Evolutionary conservation across 2,888 invertebrate species (phyloP).

Genomic region (Lottia scabra): DNA sequence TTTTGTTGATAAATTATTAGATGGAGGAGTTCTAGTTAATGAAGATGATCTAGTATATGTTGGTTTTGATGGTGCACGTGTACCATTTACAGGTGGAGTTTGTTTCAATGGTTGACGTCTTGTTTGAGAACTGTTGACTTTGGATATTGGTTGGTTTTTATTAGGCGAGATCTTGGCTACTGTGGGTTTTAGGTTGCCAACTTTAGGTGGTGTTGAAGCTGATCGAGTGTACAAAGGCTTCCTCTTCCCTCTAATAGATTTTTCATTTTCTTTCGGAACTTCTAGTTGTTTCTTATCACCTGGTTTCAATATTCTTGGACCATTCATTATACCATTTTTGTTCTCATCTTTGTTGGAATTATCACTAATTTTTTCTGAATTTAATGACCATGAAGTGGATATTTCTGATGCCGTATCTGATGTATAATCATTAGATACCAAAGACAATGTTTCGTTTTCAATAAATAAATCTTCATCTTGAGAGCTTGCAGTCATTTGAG

Average conservation of each 20-base stretch:
- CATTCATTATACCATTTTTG: conserved; percentile 33
- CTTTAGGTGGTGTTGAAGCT: conserved; percentile 25
- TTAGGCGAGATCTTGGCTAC: conserved; percentile 16
- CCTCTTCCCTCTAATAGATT: conserved; percentile 47
- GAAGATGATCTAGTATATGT: conserved; percentile 3
- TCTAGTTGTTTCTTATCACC: conserved; percentile 34
- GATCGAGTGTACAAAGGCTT: conserved; percentile 50
- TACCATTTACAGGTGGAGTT: not conserved
- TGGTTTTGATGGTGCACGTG: not conserved
- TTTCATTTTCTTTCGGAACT: conserved; percentile 23
- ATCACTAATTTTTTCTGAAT: conserved; percentile 54
- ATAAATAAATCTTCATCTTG: conserved; percentile 72
- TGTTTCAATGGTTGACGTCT: not conserved
- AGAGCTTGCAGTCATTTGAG: conserved; percentile 59
- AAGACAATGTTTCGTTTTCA: conserved; percentile 77
- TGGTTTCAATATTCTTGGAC: conserved; percentile 73
- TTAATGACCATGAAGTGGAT: conserved; percentile 55
- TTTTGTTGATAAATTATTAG: conserved; percentile 41
- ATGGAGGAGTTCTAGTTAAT: conserved; percentile 47
- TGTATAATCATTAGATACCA: conserved; percentile 81
- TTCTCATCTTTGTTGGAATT: conserved; percentile 45
- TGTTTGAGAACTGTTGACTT: not conserved
- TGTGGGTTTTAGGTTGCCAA: not conserved
- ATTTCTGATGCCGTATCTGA: conserved; percentile 72
- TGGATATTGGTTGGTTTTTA: conserved; percentile 10